A percentile compares a stretch with the other conserved stretches of the same genome.
Evolutionary conservation across 37 sponge, comb jelly and placozoan species (phyloP).

Genomic region (Petrosia ficiformis): DNA sequence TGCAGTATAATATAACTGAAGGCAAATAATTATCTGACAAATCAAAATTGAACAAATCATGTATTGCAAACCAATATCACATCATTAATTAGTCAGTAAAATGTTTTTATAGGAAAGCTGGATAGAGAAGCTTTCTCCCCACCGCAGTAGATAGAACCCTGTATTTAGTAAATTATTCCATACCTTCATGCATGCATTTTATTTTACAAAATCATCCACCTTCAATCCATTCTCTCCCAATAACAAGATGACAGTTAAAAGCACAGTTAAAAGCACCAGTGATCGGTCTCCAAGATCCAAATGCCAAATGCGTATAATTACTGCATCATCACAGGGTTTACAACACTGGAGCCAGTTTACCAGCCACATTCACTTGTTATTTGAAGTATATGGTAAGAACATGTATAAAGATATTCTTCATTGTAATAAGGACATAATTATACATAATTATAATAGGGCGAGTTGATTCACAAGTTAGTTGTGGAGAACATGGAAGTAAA

Average conservation of each 20-base stretch:
- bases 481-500: slow-evolving; percentile 6
- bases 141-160: no score
- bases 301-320: slow-evolving; percentile 60
- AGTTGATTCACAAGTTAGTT: slow-evolving; percentile 6
- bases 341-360: slow-evolving; percentile 56
- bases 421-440: neutral
- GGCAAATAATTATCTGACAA: no score
- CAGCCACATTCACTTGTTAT: slow-evolving; percentile 28
- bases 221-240: neutral
- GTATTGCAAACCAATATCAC: no score
- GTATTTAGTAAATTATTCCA: neutral
- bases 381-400: slow-evolving; percentile 69
- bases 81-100: no score
- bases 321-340: slow-evolving; percentile 69
- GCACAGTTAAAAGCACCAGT: neutral
- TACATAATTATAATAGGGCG: slow-evolving; percentile 29
- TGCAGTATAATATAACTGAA: no score
- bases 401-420: no score
- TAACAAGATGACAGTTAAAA: neutral
- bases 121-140: no score
- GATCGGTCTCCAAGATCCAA: no score
- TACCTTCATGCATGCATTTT: neutral
- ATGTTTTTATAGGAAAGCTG: no score
- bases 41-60: no score
- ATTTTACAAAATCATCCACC: neutral